Evolutionary conservation across 1,140 invertebrate genomes (phyloP).

Genomic region (Anadara kagoshimensis): DNA sequence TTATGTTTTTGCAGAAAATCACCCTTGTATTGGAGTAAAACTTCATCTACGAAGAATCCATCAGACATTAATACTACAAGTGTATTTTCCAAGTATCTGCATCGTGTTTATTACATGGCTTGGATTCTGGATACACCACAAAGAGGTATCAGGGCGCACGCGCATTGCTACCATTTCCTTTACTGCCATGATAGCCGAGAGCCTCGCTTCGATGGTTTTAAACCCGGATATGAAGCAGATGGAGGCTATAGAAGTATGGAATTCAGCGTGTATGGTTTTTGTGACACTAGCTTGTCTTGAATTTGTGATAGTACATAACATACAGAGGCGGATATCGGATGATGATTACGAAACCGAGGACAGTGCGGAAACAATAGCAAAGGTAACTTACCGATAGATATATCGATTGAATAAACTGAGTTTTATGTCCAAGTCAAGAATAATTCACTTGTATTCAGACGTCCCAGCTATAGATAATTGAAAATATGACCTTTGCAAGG

Average conservation of each 20-base stretch:
- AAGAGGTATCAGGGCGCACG: conserved; percentile 10
- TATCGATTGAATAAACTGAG: no score
- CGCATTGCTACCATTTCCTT: conserved; percentile 12
- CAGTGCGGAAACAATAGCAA: no score
- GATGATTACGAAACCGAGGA: no score
- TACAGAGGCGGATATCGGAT: background rate
- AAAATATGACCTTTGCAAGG: no score
- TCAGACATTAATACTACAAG: conserved; percentile 11
- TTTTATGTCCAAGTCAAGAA: no score
- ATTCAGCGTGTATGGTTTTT: conserved; percentile 10
- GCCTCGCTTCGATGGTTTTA: conserved; percentile 8
- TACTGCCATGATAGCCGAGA: conserved; percentile 17
- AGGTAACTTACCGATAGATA: no score
- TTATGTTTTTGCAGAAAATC: no score
- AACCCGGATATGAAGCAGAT: conserved; percentile 20
- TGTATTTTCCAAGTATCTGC: conserved; percentile 25
- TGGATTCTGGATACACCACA: conserved; percentile 25
- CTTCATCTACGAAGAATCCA: no score
- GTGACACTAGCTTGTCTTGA: conserved; percentile 20
- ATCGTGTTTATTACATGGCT: conserved; percentile 26
- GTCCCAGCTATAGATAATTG: no score
- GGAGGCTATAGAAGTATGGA: conserved; percentile 21
- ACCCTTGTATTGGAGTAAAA: no score
- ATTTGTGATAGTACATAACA: conserved; percentile 24
- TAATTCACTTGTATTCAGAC: no score